A percentile compares a stretch with the other conserved stretches of the same genome.
Evolutionary conservation across 92 coral and sea anemone species (phyloP).

Genomic region (Paramuricea clavata): DNA sequence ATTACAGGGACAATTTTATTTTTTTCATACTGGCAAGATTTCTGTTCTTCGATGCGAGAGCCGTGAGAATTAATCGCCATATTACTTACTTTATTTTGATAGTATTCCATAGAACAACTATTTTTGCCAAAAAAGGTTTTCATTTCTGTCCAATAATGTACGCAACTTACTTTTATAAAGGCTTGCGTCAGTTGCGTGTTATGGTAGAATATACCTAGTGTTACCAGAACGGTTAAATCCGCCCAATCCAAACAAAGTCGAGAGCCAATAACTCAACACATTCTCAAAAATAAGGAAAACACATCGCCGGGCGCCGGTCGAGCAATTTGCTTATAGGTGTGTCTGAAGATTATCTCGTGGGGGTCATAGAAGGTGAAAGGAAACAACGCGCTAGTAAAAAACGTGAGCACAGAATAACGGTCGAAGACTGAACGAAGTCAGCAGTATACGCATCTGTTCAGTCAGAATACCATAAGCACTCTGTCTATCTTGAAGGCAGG

Average conservation of each 20-base stretch:
- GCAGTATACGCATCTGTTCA: not conserved
- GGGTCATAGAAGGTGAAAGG: conserved; percentile 1
- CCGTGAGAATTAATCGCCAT: not conserved
- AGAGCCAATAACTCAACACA: conserved; percentile 15
- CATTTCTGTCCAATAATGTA: not conserved
- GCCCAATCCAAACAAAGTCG: not conserved
- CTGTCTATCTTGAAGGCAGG: too few relatives aligned
- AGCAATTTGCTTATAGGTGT: not conserved
- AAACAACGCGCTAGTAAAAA: not conserved
- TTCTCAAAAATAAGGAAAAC: not conserved
- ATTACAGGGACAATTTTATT: not conserved
- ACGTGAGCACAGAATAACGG: too few relatives aligned
- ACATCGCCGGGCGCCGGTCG: not conserved
- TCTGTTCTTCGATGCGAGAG: not conserved
- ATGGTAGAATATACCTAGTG: not conserved
- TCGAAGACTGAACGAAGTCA: not conserved
- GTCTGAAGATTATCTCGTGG: not conserved
- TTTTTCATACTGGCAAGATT: not conserved
- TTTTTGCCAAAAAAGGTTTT: too few relatives aligned
- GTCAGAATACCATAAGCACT: too few relatives aligned
- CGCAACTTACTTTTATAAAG: not conserved
- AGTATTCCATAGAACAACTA: not conserved
- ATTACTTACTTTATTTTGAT: not conserved
- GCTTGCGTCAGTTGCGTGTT: not conserved
- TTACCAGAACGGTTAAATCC: not conserved